Evolutionary conservation across 1,140 invertebrate species (phyloP).

Genomic region (Temnothorax nylanderi): DNA sequence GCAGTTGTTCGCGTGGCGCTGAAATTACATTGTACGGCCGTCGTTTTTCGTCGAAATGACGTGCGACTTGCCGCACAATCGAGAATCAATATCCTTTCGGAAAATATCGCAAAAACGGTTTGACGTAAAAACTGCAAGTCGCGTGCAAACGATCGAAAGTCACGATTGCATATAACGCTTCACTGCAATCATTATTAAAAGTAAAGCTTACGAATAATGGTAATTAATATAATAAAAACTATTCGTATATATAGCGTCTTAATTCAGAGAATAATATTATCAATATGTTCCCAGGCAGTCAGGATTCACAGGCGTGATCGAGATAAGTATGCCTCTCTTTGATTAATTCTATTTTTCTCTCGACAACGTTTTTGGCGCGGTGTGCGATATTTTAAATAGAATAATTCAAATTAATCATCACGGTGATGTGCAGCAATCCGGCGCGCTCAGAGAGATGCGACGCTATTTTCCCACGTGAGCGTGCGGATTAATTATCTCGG

Average conservation of each 20-base stretch:
- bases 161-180: neutral
- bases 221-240: neutral
- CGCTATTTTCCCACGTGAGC: conserved; percentile 32
- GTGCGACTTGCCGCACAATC: conserved; percentile 14
- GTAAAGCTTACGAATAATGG: neutral
- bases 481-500: conserved; percentile 33
- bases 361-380: neutral
- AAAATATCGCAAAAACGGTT: neutral
- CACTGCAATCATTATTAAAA: neutral
- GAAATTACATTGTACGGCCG: conserved; percentile 42
- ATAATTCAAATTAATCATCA: conserved; percentile 25
- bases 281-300: neutral
- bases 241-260: too few species aligned
- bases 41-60: conserved; percentile 25
- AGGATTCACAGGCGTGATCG: neutral
- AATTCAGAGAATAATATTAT: neutral
- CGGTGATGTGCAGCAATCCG: neutral
- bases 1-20: conserved; percentile 44
- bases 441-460: neutral
- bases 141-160: neutral
- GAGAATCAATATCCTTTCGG: conserved; percentile 33
- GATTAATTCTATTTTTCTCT: too few species aligned
- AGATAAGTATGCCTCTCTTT: neutral
- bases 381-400: neutral
- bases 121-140: neutral